Conservation (phyloP, 2,888 invertebrate species). For the Xestia sexstrigata region DNA sequence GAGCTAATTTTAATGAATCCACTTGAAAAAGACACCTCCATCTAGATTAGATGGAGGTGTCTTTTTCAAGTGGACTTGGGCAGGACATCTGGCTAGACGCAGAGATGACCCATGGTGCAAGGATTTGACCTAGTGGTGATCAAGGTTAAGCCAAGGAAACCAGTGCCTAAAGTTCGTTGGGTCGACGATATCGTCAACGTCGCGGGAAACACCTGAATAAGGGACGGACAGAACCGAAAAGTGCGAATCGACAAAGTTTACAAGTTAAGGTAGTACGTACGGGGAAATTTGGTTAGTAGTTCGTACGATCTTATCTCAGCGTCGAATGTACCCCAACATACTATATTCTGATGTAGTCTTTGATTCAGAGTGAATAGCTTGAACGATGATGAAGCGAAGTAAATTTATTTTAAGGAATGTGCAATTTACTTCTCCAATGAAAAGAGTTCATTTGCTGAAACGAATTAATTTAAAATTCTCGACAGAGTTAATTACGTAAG, state of each 20-base stretch:
- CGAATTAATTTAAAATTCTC: slow-evolving; percentile 43
- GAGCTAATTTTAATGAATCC: background rate
- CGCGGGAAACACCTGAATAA: too few species aligned
- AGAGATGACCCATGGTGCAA: too few species aligned
- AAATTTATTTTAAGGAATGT: slow-evolving; percentile 1
- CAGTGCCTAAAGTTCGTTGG: too few species aligned
- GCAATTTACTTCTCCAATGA: background rate
- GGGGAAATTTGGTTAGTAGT: background rate
- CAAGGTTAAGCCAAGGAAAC: too few species aligned
- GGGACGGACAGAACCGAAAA: too few species aligned
- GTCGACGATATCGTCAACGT: too few species aligned
- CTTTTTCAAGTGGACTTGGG: too few species aligned
- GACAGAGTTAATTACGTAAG: slow-evolving; percentile 46
- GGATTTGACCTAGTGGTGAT: too few species aligned
- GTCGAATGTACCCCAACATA: background rate
- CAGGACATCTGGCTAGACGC: too few species aligned
- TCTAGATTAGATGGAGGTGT: too few species aligned
- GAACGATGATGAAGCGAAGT: background rate
- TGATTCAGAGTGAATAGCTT: background rate
- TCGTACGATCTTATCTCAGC: background rate
- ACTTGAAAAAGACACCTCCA: too few species aligned
- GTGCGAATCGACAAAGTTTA: background rate
- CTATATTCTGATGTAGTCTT: background rate
- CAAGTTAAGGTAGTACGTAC: background rate
- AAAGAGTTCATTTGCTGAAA: slow-evolving; percentile 20